Base-by-base conservation (phyloP, 2,113 vertebrate genomes). In the Caracal caracal region DNA sequence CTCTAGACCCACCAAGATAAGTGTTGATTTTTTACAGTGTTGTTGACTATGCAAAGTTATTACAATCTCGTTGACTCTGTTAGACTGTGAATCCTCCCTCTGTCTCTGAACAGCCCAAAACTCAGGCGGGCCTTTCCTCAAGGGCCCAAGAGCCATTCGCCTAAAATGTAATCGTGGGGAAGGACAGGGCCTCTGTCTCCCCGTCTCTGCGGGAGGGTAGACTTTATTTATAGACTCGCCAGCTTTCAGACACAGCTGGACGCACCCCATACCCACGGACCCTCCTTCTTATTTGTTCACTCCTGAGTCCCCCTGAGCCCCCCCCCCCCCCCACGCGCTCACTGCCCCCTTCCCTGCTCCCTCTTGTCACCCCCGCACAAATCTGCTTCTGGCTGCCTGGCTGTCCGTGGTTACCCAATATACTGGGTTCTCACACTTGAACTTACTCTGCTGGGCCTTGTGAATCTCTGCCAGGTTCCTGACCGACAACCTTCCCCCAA, bases 341-440 rank as follows among this genome's bases (percentile, higher is more conserved):
- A 12, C 5, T 3, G 6, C 10, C 5, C 11, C 59, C 43, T 6
- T 35, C 33, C 10, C 2, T 43, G 12, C 37, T 76, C 5, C 2
- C 30, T 49, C 35, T 40, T 19, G 56, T 65, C 33, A 6, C 15
- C 22, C 12, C 15, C 26, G 19, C 30, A 49, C 40, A 4, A 17
- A 9, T 47, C n/a, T 19, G 22, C 1, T 6, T 11, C 28, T 8
- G 1, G 2, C 53, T 33, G 20, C n/a, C 70, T 20, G 1, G 30
- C 2, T 1, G 22, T 12, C 59, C 0, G 1, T 12, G 0, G 22
- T 30, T 35, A 49, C 43, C 12, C 22, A 49, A 47, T 40, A 47
- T 16, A 28, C 61, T 35, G 30, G n/a, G 22, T 76, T 49, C 30
- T 89, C 40, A 12, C 24, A 4, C 40, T 35, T 49, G 24, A 28